These are phyloP conservation scores for Muscidifurax raptorellus DNA, from an alignment of 1,140 invertebrate genomes.

Conservation along the genomic window DNA sequence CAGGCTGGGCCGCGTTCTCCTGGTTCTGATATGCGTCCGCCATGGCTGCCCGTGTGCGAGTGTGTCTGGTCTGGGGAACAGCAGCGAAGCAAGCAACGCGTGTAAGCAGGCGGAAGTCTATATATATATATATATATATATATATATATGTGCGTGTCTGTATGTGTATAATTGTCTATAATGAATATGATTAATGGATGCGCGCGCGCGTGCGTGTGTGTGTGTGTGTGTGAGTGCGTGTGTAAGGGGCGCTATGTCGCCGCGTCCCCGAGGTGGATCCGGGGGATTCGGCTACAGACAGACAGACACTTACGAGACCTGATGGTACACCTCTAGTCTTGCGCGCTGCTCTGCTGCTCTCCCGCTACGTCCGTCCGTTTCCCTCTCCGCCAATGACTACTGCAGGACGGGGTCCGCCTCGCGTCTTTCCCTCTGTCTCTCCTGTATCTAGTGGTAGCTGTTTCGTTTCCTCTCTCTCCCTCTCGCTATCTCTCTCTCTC, in stretches of 20 bases:
- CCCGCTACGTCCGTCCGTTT: conserved; percentile 7
- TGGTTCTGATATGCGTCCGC: conserved; percentile 47
- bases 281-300: neutral
- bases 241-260: neutral
- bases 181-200: too few relatives aligned
- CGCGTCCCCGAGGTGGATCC: neutral
- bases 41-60: conserved; percentile 21
- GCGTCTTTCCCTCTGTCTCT: conserved; percentile 12
- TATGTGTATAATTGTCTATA: too few relatives aligned
- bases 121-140: neutral
- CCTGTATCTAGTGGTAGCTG: neutral
- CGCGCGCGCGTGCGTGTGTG: neutral
- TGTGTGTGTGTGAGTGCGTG: too few relatives aligned
- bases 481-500: neutral
- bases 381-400: conserved; percentile 5
- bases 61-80: neutral
- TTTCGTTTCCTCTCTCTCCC: neutral
- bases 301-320: neutral
- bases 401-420: neutral
- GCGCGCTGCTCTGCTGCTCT: conserved; percentile 9
- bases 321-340: neutral
- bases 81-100: neutral
- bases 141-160: neutral
- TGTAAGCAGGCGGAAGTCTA: neutral
- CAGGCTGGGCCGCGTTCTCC: conserved; percentile 25